Evolutionary conservation across 2,888 invertebrate species (phyloP), one percentile per base, ranked within the genome.

Genomic region (Eueremaeus valkanovi): DNA sequence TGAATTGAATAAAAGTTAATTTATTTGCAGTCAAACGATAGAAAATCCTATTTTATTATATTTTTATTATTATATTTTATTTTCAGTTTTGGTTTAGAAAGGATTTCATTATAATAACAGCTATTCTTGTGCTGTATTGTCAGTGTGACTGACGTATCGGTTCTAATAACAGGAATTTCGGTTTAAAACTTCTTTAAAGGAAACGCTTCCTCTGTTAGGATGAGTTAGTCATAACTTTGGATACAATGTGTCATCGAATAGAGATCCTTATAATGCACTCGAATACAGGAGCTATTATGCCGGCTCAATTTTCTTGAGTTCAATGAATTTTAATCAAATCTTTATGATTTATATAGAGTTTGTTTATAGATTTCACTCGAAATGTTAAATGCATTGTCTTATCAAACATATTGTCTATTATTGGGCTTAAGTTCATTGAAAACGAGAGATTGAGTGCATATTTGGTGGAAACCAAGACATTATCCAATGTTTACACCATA

Each of bases 101-200:
- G 49, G n/a, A 24, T 24, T 55, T n/a, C 24, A 55, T 55, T 55
- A 27, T n/a, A 11, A 55, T 55, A 27, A 55, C 27, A 27, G 55
- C 27, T 24, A 18, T 55, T 51, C 36, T 45, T 45, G 18, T 16
- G 16, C 9, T 58, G 13, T 31, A 18, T 31, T 29, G 31, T 1
- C 18, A 58, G 27, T 58, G 29, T 58, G 18, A 49, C n/a, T 49
- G 49, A 49, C n/a, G 40, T 21, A 51, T 18, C 3, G 45, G 3
- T 21, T 51, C 21, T 58, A 29, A 29, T 55, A 29, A 58, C 29
- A 58, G 58, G 58, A 58, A 58, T 58, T 58, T 58, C 58, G 31
- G 58, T 58, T 58, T 58, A 31, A 58, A 58, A 58, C 29, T 13
- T 58, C 31, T 58, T 9, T 1, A 58, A 24, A 58, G 16, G 58